phyloP scores from a whole-genome alignment of 2,113 vertebrate species.

The Sorex fumeus region DNA sequence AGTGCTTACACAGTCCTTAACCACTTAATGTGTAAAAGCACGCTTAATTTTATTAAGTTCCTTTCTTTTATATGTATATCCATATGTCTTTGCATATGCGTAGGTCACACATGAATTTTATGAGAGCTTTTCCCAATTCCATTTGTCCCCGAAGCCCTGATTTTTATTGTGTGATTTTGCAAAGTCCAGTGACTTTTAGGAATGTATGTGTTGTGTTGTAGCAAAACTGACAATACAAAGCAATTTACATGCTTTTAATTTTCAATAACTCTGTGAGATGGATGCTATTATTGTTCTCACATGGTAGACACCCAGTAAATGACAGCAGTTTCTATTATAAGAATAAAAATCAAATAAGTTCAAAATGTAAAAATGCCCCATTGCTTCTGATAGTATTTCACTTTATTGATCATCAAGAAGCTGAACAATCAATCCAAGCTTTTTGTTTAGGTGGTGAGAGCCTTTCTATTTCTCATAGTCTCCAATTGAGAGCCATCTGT shows the following conservation, averaged over 20 bases:
- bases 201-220: neutral
- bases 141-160: neutral
- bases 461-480: neutral
- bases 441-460: neutral
- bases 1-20: neutral
- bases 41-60: neutral
- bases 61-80: neutral
- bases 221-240: conserved; percentile 15
- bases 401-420: neutral
- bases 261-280: neutral
- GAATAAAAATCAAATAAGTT: neutral
- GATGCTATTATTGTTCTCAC: neutral
- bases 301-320: conserved; percentile 31
- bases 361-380: neutral
- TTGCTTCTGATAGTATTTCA: neutral
- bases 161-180: neutral
- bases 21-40: neutral
- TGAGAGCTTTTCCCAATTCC: neutral
- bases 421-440: neutral
- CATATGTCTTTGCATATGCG: neutral
- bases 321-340: conserved; percentile 29
- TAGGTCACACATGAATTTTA: neutral
- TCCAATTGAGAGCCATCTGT: neutral
- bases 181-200: conserved; percentile 2
- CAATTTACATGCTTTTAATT: conserved; percentile 57